phyloP scores from a whole-genome alignment of 2,888 invertebrate species.

The Thecophora atra region DNA sequence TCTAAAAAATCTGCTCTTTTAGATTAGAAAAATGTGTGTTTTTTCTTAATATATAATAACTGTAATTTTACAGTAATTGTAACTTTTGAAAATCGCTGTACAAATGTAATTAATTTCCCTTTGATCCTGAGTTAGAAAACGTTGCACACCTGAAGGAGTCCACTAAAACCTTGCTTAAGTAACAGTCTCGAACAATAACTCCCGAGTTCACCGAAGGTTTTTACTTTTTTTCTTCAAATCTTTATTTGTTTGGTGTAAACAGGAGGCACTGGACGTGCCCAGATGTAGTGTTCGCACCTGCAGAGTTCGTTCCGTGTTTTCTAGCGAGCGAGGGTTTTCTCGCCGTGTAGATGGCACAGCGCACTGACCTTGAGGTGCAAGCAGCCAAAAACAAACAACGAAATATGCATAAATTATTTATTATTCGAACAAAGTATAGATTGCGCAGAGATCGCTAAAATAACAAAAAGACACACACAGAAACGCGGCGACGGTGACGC shows the following conservation, averaged over 20 bases:
- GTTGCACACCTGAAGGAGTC: slow-evolving; percentile 23
- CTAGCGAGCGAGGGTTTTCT: neutral
- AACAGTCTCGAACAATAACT: neutral
- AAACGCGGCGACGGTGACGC: slow-evolving; percentile 1
- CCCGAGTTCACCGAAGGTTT: neutral
- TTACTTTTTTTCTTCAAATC: too few species aligned
- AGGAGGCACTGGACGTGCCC: too few species aligned
- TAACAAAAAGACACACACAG: neutral
- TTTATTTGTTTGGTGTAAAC: too few species aligned
- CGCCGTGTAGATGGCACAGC: slow-evolving; percentile 8
- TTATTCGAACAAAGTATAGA: slow-evolving; percentile 20
- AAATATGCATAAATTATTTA: slow-evolving; percentile 25
- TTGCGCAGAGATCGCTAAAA: slow-evolving; percentile 22
- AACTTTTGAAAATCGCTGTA: too few species aligned
- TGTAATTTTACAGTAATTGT: too few species aligned
- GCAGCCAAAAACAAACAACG: slow-evolving; percentile 15
- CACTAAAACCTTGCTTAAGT: neutral
- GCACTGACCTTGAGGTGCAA: slow-evolving; percentile 24
- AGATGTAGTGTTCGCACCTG: neutral
- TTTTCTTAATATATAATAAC: too few species aligned
- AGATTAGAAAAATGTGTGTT: too few species aligned
- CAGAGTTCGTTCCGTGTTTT: neutral
- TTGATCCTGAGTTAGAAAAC: slow-evolving; percentile 33
- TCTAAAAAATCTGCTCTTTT: neutral
- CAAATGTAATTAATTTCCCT: slow-evolving; percentile 2